These are phyloP conservation scores for Doryteuthis pealeii DNA, from an alignment of 1,140 invertebrate genomes.

Conservation along the genomic window DNA sequence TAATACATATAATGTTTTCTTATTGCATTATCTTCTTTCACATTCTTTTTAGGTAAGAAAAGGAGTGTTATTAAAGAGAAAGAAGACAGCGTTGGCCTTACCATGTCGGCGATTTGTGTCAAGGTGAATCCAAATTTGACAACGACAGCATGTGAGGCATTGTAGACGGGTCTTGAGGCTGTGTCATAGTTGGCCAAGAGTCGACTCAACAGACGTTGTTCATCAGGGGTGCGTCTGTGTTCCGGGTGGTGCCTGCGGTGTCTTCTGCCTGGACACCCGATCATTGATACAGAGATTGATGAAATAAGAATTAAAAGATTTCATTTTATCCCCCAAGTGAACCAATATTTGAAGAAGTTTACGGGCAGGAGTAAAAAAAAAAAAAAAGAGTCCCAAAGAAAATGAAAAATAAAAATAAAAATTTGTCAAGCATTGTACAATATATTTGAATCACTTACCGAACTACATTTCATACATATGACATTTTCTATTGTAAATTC, in stretches of 20 bases:
- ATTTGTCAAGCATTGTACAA: not conserved
- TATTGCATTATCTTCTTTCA: too few species aligned
- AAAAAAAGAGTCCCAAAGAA: too few species aligned
- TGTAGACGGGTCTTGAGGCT: constrained; percentile 70
- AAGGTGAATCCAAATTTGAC: constrained; percentile 58
- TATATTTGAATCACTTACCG: too few species aligned
- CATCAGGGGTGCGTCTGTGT: constrained; percentile 39
- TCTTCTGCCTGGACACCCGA: not conserved
- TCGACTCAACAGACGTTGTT: constrained; percentile 43
- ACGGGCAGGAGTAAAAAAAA: too few species aligned
- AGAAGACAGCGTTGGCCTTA: constrained; percentile 64
- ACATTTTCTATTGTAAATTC: too few species aligned
- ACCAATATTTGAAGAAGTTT: too few species aligned
- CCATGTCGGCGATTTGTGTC: constrained; percentile 60
- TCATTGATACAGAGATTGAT: not conserved
- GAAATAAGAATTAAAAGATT: not conserved
- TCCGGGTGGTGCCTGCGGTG: constrained; percentile 11
- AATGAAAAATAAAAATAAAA: not conserved
- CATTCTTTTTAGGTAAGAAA: too few species aligned
- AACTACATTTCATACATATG: not conserved
- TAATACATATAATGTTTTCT: too few species aligned
- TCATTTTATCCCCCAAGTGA: too few species aligned
- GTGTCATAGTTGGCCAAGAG: constrained; percentile 80
- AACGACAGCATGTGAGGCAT: constrained; percentile 52
- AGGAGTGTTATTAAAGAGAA: too few species aligned